Percentiles rank a stretch among this genome's conserved stretches.
These are phyloP conservation scores for Microcebus lehilahytsara DNA, from an alignment of 2,113 vertebrate genomes.

Conservation along the genomic window DNA sequence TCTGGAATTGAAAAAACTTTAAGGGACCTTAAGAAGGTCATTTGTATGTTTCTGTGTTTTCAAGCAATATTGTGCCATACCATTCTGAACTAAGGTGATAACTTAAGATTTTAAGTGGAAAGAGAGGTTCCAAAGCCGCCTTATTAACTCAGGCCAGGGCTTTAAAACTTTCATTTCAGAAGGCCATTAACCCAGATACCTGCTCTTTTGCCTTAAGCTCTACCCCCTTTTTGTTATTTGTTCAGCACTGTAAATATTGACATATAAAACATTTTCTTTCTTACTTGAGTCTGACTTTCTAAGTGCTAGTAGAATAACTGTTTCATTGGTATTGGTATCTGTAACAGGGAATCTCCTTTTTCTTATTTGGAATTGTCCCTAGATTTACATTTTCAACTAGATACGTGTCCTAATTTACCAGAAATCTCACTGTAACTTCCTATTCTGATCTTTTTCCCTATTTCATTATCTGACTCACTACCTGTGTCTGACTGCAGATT, in stretches of 20 bases:
- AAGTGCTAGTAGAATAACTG: background rate
- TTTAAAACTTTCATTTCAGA: slow-evolving; percentile 19
- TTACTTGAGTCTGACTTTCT: background rate
- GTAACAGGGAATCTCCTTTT: background rate
- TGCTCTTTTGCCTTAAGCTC: slow-evolving; percentile 26
- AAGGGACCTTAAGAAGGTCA: background rate
- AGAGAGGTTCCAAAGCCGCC: background rate
- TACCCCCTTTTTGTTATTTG: background rate
- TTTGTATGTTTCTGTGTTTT: background rate
- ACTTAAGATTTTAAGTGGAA: background rate
- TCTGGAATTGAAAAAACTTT: background rate
- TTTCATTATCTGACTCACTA: slow-evolving; percentile 37
- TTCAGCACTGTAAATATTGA: slow-evolving; percentile 58
- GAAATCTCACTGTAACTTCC: slow-evolving; percentile 14
- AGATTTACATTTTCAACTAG: slow-evolving; percentile 14
- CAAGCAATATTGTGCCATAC: background rate
- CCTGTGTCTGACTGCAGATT: slow-evolving; percentile 43
- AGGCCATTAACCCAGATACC: background rate
- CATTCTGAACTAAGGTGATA: background rate
- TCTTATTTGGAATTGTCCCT: background rate
- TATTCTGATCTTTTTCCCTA: background rate
- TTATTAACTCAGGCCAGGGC: background rate
- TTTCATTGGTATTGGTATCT: background rate
- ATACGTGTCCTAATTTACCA: background rate
- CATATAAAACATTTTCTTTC: background rate